Evolutionary conservation across 2,888 invertebrate species (phyloP).

Genomic region (Ectemnius continuus): DNA sequence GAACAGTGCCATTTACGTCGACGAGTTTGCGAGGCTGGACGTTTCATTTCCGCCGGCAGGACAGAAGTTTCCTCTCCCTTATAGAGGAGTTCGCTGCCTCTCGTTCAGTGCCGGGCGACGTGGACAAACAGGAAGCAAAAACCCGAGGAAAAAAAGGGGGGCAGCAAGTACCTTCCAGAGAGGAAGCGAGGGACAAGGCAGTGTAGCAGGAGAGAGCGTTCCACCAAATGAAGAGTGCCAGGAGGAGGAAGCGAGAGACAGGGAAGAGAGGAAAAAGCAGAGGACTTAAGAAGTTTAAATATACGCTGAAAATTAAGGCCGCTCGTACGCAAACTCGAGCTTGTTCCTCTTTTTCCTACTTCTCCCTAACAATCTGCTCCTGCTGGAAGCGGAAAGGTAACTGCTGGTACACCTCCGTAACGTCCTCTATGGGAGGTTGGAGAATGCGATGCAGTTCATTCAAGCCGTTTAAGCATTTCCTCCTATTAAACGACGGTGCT

Average conservation of each 20-base stretch:
- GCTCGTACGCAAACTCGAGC: conserved; percentile 49
- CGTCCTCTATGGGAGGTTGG: background rate
- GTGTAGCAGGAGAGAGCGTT: no score
- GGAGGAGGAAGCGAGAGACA: background rate
- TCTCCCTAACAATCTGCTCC: conserved; percentile 35
- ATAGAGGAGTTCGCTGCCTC: conserved; percentile 51
- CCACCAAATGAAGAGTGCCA: no score
- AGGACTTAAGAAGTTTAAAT: conserved; percentile 68
- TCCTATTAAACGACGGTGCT: background rate
- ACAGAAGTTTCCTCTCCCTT: conserved; percentile 59
- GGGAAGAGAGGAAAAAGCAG: conserved; percentile 46
- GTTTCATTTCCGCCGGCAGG: conserved; percentile 67
- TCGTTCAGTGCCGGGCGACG: conserved; percentile 46
- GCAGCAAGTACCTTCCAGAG: background rate
- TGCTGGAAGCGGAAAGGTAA: conserved; percentile 9
- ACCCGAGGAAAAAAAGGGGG: conserved; percentile 20
- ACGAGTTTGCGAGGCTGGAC: conserved; percentile 55
- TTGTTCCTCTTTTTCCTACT: conserved; percentile 34
- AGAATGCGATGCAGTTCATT: background rate
- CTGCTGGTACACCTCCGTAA: no score
- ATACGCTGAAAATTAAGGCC: conserved; percentile 68
- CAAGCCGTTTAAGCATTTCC: background rate
- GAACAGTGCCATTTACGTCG: conserved; percentile 52
- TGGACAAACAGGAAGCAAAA: conserved; percentile 48
- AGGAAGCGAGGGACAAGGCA: conserved; percentile 9